Conservation (phyloP, 2,113 vertebrate species). For the Oryzias javanicus region DNA sequence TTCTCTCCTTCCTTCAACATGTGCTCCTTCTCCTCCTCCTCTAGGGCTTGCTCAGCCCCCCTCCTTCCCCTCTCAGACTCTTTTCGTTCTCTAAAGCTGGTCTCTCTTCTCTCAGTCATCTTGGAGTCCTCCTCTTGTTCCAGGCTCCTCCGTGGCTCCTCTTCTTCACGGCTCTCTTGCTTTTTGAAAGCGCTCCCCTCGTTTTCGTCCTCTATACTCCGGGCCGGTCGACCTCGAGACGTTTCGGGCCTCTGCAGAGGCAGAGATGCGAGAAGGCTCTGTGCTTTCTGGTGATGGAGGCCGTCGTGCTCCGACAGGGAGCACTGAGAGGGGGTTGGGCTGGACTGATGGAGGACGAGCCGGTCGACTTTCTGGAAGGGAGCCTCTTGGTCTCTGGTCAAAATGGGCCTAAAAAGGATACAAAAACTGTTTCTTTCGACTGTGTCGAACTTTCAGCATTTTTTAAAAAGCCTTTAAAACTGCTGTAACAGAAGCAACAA, state of each 20-base stretch:
- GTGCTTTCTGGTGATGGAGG: not conserved
- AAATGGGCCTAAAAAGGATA: slow-evolving; percentile 29
- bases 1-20: slow-evolving; percentile 49
- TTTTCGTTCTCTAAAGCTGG: slow-evolving; percentile 7
- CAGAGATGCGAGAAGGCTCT: slow-evolving; percentile 4
- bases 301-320: slow-evolving; percentile 30
- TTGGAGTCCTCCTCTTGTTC: slow-evolving; percentile 3
- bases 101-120: slow-evolving; percentile 26
- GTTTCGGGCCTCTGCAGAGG: slow-evolving; percentile 59
- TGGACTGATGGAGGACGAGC: slow-evolving; percentile 55
- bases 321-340: slow-evolving; percentile 20
- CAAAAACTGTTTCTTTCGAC: not conserved
- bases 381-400: slow-evolving; percentile 5
- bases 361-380: slow-evolving; percentile 35
- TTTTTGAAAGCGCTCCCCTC: not conserved
- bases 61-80: slow-evolving; percentile 30
- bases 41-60: slow-evolving; percentile 29
- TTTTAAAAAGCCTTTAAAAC: no score
- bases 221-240: slow-evolving; percentile 49
- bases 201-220: not conserved
- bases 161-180: slow-evolving; percentile 1
- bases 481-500: no score
- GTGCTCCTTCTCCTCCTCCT: slow-evolving; percentile 45
- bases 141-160: slow-evolving; percentile 7
- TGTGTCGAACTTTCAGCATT: no score